A percentile compares a stretch with the other conserved stretches of the same genome.
Conservation (phyloP, 2,797 vertebrate species). For the Ibycter americanus region DNA sequence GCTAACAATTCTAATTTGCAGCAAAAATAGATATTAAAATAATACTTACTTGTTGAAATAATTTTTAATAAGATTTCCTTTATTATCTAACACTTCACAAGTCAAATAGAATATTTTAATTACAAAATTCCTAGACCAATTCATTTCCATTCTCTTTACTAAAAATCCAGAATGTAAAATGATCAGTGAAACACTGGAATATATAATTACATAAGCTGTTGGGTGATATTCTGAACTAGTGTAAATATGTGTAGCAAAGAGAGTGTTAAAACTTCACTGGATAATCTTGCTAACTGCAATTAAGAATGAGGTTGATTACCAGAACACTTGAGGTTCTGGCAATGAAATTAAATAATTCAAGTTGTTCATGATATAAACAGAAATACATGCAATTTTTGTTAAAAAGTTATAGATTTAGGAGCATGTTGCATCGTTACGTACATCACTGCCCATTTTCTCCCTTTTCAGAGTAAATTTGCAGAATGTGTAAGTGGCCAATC, state of each 20-base stretch:
- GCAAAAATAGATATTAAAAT: background rate
- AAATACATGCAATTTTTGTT: background rate
- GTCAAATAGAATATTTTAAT: background rate
- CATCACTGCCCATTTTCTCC: background rate
- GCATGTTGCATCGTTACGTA: background rate
- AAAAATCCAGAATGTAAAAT: background rate
- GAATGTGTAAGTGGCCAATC: background rate
- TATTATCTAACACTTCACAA: background rate
- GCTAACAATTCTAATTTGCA: background rate
- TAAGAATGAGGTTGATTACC: background rate
- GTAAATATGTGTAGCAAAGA: background rate
- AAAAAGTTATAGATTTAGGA: background rate
- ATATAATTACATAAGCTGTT: background rate
- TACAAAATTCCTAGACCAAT: background rate
- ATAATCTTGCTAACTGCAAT: background rate
- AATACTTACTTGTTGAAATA: background rate
- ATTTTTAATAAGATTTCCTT: background rate
- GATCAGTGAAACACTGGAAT: background rate
- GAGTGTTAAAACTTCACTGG: background rate
- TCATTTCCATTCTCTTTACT: background rate
- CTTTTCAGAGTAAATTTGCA: background rate
- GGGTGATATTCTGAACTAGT: background rate
- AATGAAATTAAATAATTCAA: background rate
- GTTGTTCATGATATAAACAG: background rate
- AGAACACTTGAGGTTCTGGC: background rate